Conservation (phyloP, 1,140 invertebrate species). For the Drosophila orosa region DNA sequence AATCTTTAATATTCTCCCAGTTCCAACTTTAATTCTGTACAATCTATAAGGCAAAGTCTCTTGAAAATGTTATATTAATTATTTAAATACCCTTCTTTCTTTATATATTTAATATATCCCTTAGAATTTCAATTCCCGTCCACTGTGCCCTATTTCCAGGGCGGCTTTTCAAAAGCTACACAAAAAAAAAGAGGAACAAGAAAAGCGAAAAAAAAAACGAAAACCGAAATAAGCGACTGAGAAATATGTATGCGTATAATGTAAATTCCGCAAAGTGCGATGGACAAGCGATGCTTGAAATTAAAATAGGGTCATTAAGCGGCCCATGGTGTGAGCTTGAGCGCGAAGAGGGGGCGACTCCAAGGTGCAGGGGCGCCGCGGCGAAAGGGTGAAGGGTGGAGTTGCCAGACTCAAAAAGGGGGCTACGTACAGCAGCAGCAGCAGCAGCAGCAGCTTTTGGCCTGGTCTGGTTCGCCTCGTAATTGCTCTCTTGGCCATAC, state of each 20-base stretch:
- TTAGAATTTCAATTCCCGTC: neutral
- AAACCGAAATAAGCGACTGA: constrained; percentile 46
- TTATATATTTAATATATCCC: neutral
- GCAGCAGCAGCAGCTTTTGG: constrained; percentile 19
- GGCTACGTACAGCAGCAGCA: neutral
- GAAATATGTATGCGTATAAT: constrained; percentile 73
- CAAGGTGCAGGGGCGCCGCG: constrained; percentile 12
- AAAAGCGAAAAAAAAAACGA: constrained; percentile 41
- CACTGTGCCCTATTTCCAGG: constrained; percentile 42
- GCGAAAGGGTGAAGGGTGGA: neutral
- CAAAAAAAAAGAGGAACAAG: constrained; percentile 27
- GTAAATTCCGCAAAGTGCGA: constrained; percentile 81
- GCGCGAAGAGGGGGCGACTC: constrained; percentile 14
- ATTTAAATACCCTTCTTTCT: neutral
- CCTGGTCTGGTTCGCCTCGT: constrained; percentile 37
- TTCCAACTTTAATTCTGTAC: neutral
- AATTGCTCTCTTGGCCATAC: constrained; percentile 60
- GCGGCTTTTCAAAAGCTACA: constrained; percentile 73
- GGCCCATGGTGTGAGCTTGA: constrained; percentile 51
- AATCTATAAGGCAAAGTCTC: neutral
- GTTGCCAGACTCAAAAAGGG: constrained; percentile 6
- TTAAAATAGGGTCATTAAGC: constrained; percentile 82
- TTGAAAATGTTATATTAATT: too few species aligned
- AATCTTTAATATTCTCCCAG: too few species aligned
- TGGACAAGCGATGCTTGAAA: constrained; percentile 80